Evolutionary conservation across 2,113 vertebrate genomes (phyloP), one percentile per base, ranked within the genome.

Genomic region (Xyrauchen texanus): DNA sequence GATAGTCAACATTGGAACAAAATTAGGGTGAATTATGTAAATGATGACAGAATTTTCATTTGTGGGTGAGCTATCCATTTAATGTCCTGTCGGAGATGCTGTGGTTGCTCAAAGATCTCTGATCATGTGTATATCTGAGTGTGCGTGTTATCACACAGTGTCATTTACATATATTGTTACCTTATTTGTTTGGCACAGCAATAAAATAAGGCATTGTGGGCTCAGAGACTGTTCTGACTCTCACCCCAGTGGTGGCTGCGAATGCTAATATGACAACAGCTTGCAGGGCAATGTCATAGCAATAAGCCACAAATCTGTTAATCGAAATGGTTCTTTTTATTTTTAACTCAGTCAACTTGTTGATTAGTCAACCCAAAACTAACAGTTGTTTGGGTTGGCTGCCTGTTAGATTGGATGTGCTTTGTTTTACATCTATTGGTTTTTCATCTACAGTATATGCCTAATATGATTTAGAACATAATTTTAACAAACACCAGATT

Each of bases 231-330:
- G 77, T 82, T 82, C 78, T 71, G 81, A 75, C 70, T 83, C 69
- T 81, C 84, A 80, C 69, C 78, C 78, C 81, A 81, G 78, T 60
- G 79, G 60, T 69, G 72, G 70, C 81, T 79, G 67, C 66, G 61
- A 81, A 79, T 78, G 84, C 78, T 78, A 84, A 82, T 85, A 85
- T 78, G 84, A 85, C 71, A 76, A 85, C 83, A 77, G 83, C 83
- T 82, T 72, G 77, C 73, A 58, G 81, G 80, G 68, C 68, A 80
- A 77, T 82, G 77, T 82, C 81, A 85, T 82, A 73, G 84, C 84
- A 81, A 81, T 81, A 70, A 63, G 11, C 49, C 61, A 64, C 60
- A 4, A 61, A 83, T 83, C 78, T 83, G 84, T 79, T 83, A 72
- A 71, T 80, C 62, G 11, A 78, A 76, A 76, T 21, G 47, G 65